Evolutionary conservation across 2,797 vertebrate species (phyloP), one percentile per base, ranked within the genome.

Genomic region (Martes flavigula): DNA sequence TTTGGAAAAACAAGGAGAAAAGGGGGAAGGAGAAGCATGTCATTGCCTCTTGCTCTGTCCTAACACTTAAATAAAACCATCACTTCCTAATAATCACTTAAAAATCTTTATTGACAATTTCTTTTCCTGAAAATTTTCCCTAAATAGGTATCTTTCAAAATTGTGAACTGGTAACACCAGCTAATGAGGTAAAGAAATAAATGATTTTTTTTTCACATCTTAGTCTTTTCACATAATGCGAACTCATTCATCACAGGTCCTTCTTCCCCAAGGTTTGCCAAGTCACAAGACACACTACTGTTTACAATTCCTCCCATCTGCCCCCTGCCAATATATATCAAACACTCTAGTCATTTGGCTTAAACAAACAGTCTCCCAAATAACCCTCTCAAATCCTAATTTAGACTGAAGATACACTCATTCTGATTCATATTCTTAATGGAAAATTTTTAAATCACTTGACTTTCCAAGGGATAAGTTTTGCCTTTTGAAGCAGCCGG

Each of bases 231-330:
- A 85, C 85, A 77, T 70, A 96, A 96, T 86, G 70, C 54, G 1
- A 97, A 92, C 62, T 94, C 94, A 96, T 97, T 96, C 91, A 95
- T 32, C 27, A 38, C 81, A 87, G 96, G 35, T 95, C 6, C 85
- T 87, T 91, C 93, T 72, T 97, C 94, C 96, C 60, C 25, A 90
- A 94, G 86, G 46, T 95, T 93, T 94, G 95, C 96, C 94, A 97
- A 98, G 97, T 98, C 98, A 97, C 98, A 98, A 95, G 98, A 96
- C 92, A 95, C 86, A 86, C 92, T 66, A 87, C 96, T 96, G 94
- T 58, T 95, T 96, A 93, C 70, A 79, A 90, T 96, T 68, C 89
- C 12, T 87, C 77, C 97, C 87, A 96, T 94, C 73, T 94, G 85
- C 5, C 79, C 90, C 89, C 66, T 96, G 96, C 92, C 97, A 97